A percentile compares a stretch with the other conserved stretches of the same genome.
These are phyloP conservation scores for Xestobium rufovillosum DNA, from an alignment of 2,888 invertebrate genomes.

Conservation along the genomic window DNA sequence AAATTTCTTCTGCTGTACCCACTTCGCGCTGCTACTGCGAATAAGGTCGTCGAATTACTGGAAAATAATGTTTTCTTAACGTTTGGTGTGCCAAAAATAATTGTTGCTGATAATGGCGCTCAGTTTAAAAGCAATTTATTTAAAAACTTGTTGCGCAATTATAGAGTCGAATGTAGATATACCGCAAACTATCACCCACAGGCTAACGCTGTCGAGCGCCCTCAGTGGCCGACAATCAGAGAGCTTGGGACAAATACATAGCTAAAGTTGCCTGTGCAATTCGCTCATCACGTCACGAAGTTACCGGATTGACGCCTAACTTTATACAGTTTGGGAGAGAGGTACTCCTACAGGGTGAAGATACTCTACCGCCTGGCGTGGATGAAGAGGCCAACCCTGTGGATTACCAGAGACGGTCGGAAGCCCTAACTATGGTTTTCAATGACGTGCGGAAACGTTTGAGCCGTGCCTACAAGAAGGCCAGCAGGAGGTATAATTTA, in stretches of 20 bases:
- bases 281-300: slow-evolving; percentile 12
- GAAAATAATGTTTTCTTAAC: slow-evolving; percentile 19
- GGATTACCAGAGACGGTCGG: too few relatives aligned
- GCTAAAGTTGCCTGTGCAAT: slow-evolving; percentile 12
- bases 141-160: slow-evolving; percentile 7
- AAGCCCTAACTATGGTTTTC: slow-evolving; percentile 7
- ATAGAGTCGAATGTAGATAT: slow-evolving; percentile 14
- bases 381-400: too few relatives aligned
- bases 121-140: slow-evolving; percentile 18
- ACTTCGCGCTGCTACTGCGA: slow-evolving; percentile 14
- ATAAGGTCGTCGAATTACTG: slow-evolving; percentile 10
- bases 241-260: slow-evolving; percentile 12
- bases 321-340: slow-evolving; percentile 16
- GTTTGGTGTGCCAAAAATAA: slow-evolving; percentile 18
- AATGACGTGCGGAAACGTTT: slow-evolving; percentile 11
- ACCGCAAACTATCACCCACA: slow-evolving; percentile 19
- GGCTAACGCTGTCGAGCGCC: slow-evolving; percentile 18
- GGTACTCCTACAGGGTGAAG: slow-evolving; percentile 6
- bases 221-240: slow-evolving; percentile 13
- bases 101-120: slow-evolving; percentile 22
- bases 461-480: slow-evolving; percentile 12
- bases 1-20: slow-evolving; percentile 21
- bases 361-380: too few relatives aligned
- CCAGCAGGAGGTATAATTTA: slow-evolving; percentile 15
- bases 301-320: slow-evolving; percentile 11